phyloP scores from a whole-genome alignment of 2,797 vertebrate genomes.

The Podarcis lilfordi region DNA sequence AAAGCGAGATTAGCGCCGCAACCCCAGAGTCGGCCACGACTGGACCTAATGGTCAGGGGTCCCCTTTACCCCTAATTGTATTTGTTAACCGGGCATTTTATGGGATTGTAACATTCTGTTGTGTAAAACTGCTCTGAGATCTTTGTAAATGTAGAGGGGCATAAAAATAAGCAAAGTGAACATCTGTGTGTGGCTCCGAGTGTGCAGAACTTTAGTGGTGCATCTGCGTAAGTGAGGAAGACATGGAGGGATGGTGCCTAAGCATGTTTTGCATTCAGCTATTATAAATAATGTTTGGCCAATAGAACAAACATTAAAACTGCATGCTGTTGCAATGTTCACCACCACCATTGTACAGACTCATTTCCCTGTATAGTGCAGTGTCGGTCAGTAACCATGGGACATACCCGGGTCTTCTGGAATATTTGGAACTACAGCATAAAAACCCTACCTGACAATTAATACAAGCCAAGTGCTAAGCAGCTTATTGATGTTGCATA shows the following conservation, averaged over 20 bases:
- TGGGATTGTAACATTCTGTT: too few relatives aligned
- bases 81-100: too few relatives aligned
- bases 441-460: conserved; percentile 57
- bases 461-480: conserved; percentile 53
- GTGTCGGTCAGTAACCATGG: not conserved
- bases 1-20: too few relatives aligned
- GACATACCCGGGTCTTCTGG: conserved; percentile 28
- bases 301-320: not conserved
- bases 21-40: too few relatives aligned
- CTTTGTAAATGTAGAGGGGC: too few relatives aligned
- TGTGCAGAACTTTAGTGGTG: not conserved
- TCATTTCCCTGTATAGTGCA: not conserved
- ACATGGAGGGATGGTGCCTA: not conserved
- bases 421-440: conserved; percentile 52
- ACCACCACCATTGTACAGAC: not conserved
- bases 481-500: conserved; percentile 39
- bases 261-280: not conserved
- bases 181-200: not conserved
- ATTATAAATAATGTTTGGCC: not conserved
- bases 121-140: too few relatives aligned
- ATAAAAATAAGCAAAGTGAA: too few relatives aligned
- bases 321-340: not conserved
- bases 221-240: not conserved
- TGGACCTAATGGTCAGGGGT: too few relatives aligned
- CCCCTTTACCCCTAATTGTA: too few relatives aligned